A percentile compares a stretch with the other conserved stretches of the same genome.
phyloP scores from a whole-genome alignment of 2,797 vertebrate genomes.

The Atherinosoma microstoma region DNA sequence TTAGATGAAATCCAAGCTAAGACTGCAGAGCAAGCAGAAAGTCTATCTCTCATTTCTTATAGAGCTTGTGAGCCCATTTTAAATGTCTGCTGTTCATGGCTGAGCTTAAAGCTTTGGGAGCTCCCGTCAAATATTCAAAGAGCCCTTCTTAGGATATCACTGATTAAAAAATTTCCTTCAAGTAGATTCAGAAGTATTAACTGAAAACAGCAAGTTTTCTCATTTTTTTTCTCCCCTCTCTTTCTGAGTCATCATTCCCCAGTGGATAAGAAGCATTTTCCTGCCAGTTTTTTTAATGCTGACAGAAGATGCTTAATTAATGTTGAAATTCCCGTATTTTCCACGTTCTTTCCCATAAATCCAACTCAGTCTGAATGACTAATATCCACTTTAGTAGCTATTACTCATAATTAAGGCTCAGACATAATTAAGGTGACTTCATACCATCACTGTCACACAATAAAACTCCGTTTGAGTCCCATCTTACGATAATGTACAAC shows the following conservation, averaged over 20 bases:
- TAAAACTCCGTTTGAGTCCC: not conserved
- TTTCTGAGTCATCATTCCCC: slow-evolving; percentile 17
- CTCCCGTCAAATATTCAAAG: slow-evolving; percentile 40
- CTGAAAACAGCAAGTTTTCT: slow-evolving; percentile 1
- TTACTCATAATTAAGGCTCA: too few species aligned
- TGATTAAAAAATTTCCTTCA: slow-evolving; percentile 14
- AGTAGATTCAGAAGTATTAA: slow-evolving; percentile 10
- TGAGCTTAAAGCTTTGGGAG: slow-evolving; percentile 32
- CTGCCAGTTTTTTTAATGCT: not conserved
- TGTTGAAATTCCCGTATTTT: not conserved
- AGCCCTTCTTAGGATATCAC: slow-evolving; percentile 18
- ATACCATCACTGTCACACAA: not conserved
- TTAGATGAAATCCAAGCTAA: slow-evolving; percentile 75
- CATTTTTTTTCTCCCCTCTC: not conserved
- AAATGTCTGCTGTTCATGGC: slow-evolving; percentile 30
- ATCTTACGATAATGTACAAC: not conserved
- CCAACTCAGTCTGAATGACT: not conserved
- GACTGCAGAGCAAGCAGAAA: slow-evolving; percentile 63
- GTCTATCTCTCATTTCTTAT: slow-evolving; percentile 18
- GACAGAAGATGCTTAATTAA: not conserved
- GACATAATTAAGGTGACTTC: not conserved
- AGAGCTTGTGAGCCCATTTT: slow-evolving; percentile 22
- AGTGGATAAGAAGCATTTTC: slow-evolving; percentile 1
- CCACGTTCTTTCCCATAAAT: not conserved
- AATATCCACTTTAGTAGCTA: too few species aligned